Conservation (phyloP, 2,888 invertebrate species). For the Hypercompe scribonia region DNA sequence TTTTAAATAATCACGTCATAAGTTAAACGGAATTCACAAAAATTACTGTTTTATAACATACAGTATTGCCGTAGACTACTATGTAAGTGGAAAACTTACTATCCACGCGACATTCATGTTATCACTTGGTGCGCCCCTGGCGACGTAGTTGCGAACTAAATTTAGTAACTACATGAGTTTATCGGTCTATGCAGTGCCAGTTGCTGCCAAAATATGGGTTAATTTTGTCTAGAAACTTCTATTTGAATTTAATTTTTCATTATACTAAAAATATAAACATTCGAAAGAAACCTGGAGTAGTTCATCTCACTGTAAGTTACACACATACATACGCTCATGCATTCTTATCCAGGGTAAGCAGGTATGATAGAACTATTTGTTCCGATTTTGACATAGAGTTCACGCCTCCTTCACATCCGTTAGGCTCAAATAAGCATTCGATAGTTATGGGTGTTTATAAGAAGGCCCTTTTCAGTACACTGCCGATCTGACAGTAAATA, state of each 20-base stretch:
- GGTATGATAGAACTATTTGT: neutral
- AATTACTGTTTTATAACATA: constrained; percentile 34
- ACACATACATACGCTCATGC: neutral
- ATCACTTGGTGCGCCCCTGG: constrained; percentile 42
- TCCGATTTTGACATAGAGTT: neutral
- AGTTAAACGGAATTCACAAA: constrained; percentile 5
- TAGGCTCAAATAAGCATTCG: neutral
- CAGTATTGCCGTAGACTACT: constrained; percentile 31
- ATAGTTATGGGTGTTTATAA: neutral
- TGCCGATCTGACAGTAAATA: neutral
- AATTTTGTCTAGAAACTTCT: neutral
- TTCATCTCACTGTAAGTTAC: too few relatives aligned
- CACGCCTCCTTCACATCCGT: too few relatives aligned
- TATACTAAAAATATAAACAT: neutral
- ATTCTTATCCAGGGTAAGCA: neutral
- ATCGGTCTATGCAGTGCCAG: constrained; percentile 43
- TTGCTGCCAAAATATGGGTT: constrained; percentile 6
- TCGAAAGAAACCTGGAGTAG: neutral
- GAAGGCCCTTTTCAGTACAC: neutral
- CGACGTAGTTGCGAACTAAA: constrained; percentile 61
- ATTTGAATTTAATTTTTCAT: neutral
- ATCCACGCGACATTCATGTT: constrained; percentile 25
- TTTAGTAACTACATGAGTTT: constrained; percentile 64
- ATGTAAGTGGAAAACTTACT: constrained; percentile 41
- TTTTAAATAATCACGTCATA: neutral